Evolutionary conservation across 2,888 invertebrate genomes (phyloP), one percentile per base, ranked within the genome.

Genomic region (Drosophila emarginata): DNA sequence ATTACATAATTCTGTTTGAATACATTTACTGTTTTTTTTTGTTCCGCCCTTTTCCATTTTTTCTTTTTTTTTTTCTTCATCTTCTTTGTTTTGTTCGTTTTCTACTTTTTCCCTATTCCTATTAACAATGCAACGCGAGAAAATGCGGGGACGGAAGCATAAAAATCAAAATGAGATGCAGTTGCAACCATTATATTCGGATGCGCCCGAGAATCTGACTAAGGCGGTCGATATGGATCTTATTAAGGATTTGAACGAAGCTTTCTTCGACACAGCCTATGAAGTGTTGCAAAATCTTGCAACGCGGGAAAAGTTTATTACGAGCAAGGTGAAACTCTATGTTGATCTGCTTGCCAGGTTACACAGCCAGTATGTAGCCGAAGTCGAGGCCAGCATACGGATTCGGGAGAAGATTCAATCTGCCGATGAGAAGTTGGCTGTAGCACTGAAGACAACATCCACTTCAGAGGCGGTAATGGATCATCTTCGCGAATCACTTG

Each of bases 361-460:
- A 23, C 89, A 90, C 61, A 64, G 62, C 1, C 79, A 67, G n/a
- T 90, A 90, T 64, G 70, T 74, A 0, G 74, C 78, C 0, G 83
- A 85, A 39, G 72, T 89, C 15, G 65, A 74, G 9, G 67, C 66
- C 45, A 79, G 68, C 51, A 60, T 61, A 1, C 61, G 72, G 2
- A 66, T 89, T 5, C 62, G 67, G 2, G 72, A 76, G 0, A 77
- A 89, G 59, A 75, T 90, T 4, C 60, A 52, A 4, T 67, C 57
- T 2, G 91, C 91, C 0, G 83, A 90, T 28, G 51, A 74, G 1
- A 89, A 91, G 64, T 65, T 91, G 9, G 70, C 69, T 1, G 37
- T 88, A 58, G 88, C 91, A 1, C 64, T 91, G 26, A 80, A 88
- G 18, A 32, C 90, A n/a, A 89, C 90, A 0, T 72, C 77, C 2